Percentiles rank a stretch among this genome's conserved stretches.
Evolutionary conservation across 2,797 vertebrate species (phyloP).

Genomic region (Poecilia gillii): DNA sequence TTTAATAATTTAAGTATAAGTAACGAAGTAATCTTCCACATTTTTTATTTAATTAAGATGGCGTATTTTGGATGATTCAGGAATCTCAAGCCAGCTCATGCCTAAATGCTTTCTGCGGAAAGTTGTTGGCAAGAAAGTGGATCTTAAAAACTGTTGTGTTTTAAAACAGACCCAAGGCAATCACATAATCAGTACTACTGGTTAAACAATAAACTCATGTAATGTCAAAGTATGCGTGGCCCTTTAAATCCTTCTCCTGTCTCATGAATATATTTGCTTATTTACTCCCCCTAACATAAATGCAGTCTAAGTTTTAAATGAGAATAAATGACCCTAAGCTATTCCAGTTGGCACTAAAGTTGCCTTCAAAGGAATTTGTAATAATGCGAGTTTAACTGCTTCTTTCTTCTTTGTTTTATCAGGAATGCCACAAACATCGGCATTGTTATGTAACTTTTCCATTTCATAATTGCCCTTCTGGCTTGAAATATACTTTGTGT

Average conservation of each 20-base stretch:
- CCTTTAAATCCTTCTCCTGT: background rate
- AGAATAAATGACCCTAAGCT: background rate
- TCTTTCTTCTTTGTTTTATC: conserved; percentile 1
- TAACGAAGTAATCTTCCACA: background rate
- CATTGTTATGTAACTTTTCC: conserved; percentile 7
- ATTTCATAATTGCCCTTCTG: background rate
- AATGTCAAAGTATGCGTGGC: conserved; percentile 2
- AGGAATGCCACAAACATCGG: background rate
- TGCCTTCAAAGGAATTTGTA: background rate
- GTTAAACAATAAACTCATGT: conserved; percentile 14
- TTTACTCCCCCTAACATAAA: background rate
- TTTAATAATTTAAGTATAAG: background rate
- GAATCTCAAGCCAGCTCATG: background rate
- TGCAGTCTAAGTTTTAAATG: background rate
- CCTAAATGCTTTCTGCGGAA: background rate
- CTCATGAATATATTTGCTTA: background rate
- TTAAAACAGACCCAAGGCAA: background rate
- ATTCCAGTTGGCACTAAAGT: background rate
- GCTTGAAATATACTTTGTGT: background rate
- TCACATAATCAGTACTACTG: conserved; percentile 3
- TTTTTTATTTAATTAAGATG: background rate
- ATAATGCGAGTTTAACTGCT: background rate
- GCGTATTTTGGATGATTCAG: background rate
- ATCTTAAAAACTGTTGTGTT: background rate
- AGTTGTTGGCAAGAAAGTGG: background rate